These are phyloP conservation scores for Morpho achilles DNA, from an alignment of 2,888 invertebrate genomes.

Conservation along the genomic window DNA sequence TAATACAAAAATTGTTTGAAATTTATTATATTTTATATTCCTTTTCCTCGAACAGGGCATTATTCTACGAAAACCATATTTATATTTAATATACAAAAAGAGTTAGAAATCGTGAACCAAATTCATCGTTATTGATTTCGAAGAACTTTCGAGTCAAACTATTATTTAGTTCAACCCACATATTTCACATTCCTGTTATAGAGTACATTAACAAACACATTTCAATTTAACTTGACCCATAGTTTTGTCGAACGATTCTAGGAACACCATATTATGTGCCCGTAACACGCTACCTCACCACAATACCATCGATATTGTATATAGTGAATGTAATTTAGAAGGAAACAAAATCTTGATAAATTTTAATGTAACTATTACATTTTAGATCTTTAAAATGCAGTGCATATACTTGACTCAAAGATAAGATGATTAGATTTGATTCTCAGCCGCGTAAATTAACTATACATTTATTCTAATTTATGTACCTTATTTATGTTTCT, in stretches of 20 bases:
- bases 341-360: not conserved
- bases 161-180: conserved; percentile 5
- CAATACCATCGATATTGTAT: conserved; percentile 1
- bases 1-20: too few species aligned
- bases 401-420: too few species aligned
- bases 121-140: not conserved
- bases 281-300: conserved; percentile 42
- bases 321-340: not conserved
- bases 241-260: conserved; percentile 48
- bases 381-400: too few species aligned
- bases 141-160: conserved; percentile 2
- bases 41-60: too few species aligned
- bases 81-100: too few species aligned
- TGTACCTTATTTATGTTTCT: too few species aligned
- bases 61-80: too few species aligned
- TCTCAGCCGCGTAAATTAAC: too few species aligned
- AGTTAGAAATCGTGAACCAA: not conserved
- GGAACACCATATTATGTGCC: conserved; percentile 57
- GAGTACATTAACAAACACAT: conserved; percentile 33
- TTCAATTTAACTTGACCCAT: conserved; percentile 59
- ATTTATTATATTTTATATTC: too few species aligned
- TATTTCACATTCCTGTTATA: conserved; percentile 5
- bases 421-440: too few species aligned
- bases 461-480: too few species aligned
- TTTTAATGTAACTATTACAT: not conserved